These are phyloP conservation scores for Oppia nitens DNA, from an alignment of 1,140 invertebrate species.

Conservation along the genomic window DNA sequence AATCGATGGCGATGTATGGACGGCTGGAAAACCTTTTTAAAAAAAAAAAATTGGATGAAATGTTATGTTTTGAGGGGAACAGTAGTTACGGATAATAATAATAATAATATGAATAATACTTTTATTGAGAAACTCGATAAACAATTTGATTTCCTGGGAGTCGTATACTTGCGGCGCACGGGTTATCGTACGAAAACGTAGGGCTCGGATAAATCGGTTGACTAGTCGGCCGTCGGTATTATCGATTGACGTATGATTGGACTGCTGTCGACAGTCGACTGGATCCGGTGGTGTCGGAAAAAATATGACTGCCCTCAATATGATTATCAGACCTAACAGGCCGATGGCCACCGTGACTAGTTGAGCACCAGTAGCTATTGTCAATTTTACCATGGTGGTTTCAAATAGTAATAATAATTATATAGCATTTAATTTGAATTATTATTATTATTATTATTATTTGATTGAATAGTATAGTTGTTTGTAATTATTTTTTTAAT, in stretches of 20 bases:
- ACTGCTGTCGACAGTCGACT: neutral
- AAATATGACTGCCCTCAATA: neutral
- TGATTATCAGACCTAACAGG: too few relatives aligned
- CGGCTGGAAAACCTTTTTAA: slow-evolving; percentile 30
- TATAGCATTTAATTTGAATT: too few relatives aligned
- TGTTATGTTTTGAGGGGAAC: neutral
- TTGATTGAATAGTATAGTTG: too few relatives aligned
- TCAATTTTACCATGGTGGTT: too few relatives aligned
- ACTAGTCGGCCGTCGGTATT: slow-evolving; percentile 13
- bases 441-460: too few relatives aligned
- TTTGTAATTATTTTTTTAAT: too few relatives aligned
- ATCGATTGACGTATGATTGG: slow-evolving; percentile 5
- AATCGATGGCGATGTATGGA: slow-evolving; percentile 31
- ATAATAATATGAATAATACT: slow-evolving; percentile 17
- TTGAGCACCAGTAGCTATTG: too few relatives aligned
- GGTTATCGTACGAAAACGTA: slow-evolving; percentile 22
- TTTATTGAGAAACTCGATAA: slow-evolving; percentile 19
- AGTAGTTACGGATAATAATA: neutral
- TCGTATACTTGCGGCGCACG: slow-evolving; percentile 15
- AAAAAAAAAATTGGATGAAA: slow-evolving; percentile 16
- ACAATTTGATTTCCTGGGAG: slow-evolving; percentile 15
- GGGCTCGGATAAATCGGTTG: slow-evolving; percentile 18
- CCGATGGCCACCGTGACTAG: too few relatives aligned
- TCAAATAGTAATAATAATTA: too few relatives aligned
- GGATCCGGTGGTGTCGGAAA: neutral